These are phyloP conservation scores for Caenorhabditis imperialis DNA, from an alignment of 2,888 invertebrate genomes.

Conservation along the genomic window DNA sequence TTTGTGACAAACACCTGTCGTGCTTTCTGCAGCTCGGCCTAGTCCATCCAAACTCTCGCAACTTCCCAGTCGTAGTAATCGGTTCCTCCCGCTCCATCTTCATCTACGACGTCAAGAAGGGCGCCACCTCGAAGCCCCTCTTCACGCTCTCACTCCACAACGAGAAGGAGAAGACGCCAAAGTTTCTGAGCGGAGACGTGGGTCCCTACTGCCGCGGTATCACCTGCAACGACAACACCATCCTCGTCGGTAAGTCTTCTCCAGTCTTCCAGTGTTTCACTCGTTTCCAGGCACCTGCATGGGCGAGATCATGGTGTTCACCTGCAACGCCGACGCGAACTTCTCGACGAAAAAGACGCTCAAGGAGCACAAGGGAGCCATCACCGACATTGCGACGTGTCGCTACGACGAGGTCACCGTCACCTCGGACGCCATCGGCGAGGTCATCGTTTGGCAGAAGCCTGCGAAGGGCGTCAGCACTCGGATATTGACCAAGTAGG, in stretches of 20 bases:
- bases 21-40: constrained; percentile 57
- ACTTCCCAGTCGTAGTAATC: constrained; percentile 66
- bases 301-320: constrained; percentile 70
- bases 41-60: constrained; percentile 64
- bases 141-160: constrained; percentile 10
- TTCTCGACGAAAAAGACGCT: constrained; percentile 49
- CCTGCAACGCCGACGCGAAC: constrained; percentile 69
- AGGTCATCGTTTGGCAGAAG: constrained; percentile 72
- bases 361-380: constrained; percentile 70
- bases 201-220: constrained; percentile 62
- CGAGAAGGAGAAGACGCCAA: constrained; percentile 1
- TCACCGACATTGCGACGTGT: constrained; percentile 75
- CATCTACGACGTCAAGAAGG: constrained; percentile 56
- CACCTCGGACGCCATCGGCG: constrained; percentile 67
- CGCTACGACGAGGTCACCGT: constrained; percentile 74
- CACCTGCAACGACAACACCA: constrained; percentile 69
- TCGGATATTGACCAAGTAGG: constrained; percentile 50
- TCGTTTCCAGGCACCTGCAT: constrained; percentile 63
- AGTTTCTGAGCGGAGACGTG: constrained; percentile 3
- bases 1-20: neutral
- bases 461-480: constrained; percentile 66
- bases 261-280: too few relatives aligned
- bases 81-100: constrained; percentile 55
- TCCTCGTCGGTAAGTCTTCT: constrained; percentile 64
- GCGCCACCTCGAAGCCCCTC: constrained; percentile 6